Evolutionary conservation across 2,888 invertebrate genomes (phyloP), one percentile per base, ranked within the genome.

Genomic region (Drosophila picticornis): DNA sequence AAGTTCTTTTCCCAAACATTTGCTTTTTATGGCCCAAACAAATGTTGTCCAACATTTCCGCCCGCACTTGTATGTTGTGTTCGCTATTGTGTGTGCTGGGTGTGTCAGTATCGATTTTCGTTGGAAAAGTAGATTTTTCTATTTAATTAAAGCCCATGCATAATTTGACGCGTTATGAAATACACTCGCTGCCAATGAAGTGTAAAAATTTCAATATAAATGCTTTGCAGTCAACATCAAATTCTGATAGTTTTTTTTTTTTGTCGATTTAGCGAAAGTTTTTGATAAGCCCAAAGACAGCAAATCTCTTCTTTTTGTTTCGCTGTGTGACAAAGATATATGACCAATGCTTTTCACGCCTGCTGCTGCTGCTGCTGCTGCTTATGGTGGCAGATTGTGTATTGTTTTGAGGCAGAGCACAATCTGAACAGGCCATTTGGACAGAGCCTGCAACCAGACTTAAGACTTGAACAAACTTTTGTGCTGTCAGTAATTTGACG

Each of bases 71-170:
- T 48, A 63, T 57, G 56, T 52, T 27, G 46, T 9, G 22, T 31
- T 32, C 46, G n/a, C 31, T 29, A n/a, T 27, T 58, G 55, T 13
- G 29, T 16, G 16, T 34, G 13, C 36, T 10, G 51, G 81, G 78
- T 56, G 67, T 68, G 77, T 19, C 81, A 10, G 63, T 75, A 80
- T 80, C 69, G 80, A 82, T 80, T 80, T 68, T 10, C 59, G 43
- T 52, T 22, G 48, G 22, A 40, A 40, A 46, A 43, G 50, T 22
- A 19, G 16, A 22, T 31, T 72, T 57, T 79, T 72, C 65, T 38
- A 80, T 68, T 80, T 71, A 81, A 81, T 68, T 78, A 68, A 68
- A 60, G 75, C 27, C 60, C 19, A 72, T 68, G 70, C 70, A 81
- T 71, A 74, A 73, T 31, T 60, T 64, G 48, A 38, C 50, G 62